Conservation (phyloP, 2,113 vertebrate genomes). For the Narcine bancroftii region DNA sequence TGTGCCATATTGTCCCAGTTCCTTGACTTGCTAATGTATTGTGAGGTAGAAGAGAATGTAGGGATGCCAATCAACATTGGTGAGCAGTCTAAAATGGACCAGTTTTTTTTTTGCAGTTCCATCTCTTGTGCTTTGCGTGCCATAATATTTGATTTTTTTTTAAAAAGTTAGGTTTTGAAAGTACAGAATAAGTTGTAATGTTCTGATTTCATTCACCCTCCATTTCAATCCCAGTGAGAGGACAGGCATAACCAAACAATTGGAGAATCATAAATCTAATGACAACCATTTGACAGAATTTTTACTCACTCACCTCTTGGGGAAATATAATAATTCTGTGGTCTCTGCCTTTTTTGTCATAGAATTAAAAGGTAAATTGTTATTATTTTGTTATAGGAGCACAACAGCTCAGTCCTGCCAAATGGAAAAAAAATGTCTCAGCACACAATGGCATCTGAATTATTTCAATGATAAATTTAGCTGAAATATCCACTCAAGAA, state of each 20-base stretch:
- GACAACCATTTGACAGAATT: not conserved
- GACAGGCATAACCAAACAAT: not conserved
- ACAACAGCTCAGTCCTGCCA: not conserved
- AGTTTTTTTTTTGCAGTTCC: no score
- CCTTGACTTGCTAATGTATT: no score
- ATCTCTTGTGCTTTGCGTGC: not conserved
- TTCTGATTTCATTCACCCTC: not conserved
- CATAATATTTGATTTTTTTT: not conserved
- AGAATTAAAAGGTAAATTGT: not conserved
- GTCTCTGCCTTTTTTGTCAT: not conserved
- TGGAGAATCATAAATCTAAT: not conserved
- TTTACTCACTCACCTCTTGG: not conserved
- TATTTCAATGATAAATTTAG: not conserved
- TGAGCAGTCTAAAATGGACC: not conserved
- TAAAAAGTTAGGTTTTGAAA: not conserved
- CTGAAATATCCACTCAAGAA: not conserved
- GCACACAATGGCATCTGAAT: not conserved
- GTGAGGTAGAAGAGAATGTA: not conserved
- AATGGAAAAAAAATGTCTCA: not conserved
- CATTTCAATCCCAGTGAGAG: not conserved
- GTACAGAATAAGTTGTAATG: not conserved
- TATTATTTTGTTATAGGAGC: not conserved
- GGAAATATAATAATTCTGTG: not conserved
- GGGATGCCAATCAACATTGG: not conserved
- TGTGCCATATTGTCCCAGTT: no score